Conservation (phyloP, 2,888 invertebrate species). For the Tortricodes alternella region DNA sequence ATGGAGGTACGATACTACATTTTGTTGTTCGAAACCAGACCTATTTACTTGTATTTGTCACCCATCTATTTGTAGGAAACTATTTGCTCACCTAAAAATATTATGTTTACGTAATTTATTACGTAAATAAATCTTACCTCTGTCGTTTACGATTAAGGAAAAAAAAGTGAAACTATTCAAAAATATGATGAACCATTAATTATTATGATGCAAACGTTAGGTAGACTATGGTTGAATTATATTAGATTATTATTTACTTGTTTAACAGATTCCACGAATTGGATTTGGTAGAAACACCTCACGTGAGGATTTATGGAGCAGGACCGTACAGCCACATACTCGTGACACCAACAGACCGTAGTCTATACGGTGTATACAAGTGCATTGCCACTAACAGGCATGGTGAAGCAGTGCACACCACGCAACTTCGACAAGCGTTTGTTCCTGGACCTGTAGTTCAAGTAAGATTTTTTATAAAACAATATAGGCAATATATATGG, state of each 20-base stretch:
- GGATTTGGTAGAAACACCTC: conserved; percentile 80
- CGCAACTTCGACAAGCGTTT: conserved; percentile 88
- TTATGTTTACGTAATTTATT: too few relatives aligned
- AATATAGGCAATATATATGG: too few relatives aligned
- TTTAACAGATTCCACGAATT: conserved; percentile 72
- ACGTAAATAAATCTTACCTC: too few relatives aligned
- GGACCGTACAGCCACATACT: conserved; percentile 89
- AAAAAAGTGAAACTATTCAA: too few relatives aligned
- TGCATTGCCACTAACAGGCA: conserved; percentile 91
- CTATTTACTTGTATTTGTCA: too few relatives aligned
- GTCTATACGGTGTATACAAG: conserved; percentile 89
- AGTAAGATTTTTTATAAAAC: conserved; percentile 47
- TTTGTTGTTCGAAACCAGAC: too few relatives aligned
- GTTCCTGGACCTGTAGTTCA: conserved; percentile 85
- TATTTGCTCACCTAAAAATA: too few relatives aligned
- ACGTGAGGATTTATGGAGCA: conserved; percentile 84
- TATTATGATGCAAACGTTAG: too few relatives aligned
- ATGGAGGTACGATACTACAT: conserved; percentile 84
- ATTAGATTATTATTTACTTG: not conserved
- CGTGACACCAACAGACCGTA: conserved; percentile 85
- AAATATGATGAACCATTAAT: too few relatives aligned
- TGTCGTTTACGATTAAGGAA: too few relatives aligned
- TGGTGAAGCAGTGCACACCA: conserved; percentile 86
- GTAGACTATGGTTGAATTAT: too few relatives aligned
- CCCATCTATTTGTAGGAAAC: too few relatives aligned